phyloP scores from a whole-genome alignment of 2,888 invertebrate genomes.

The Saturnia pavonia region DNA sequence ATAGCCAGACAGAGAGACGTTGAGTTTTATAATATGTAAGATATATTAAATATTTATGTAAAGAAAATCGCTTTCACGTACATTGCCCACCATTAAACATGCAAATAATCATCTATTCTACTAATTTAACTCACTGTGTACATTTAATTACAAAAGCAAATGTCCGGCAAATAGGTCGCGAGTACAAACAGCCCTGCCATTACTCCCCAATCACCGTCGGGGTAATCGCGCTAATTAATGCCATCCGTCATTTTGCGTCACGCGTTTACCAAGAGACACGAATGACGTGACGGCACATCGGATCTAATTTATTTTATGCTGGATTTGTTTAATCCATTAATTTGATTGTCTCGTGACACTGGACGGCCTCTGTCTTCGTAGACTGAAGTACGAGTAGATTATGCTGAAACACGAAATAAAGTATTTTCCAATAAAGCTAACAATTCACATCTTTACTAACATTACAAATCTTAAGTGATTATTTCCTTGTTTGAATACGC shows the following conservation, averaged over 20 bases:
- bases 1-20: too few relatives aligned
- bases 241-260: constrained; percentile 54
- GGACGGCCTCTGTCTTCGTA: neutral
- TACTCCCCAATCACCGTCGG: constrained; percentile 66
- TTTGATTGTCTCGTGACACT: constrained; percentile 28
- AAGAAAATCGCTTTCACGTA: neutral
- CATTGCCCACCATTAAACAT: neutral
- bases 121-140: constrained; percentile 47
- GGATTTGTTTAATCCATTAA: constrained; percentile 16
- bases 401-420: neutral
- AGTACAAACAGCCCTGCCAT: constrained; percentile 60
- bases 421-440: neutral
- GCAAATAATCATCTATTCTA: constrained; percentile 26
- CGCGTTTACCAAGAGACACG: constrained; percentile 26
- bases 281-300: constrained; percentile 20
- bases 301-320: constrained; percentile 15
- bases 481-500: too few relatives aligned
- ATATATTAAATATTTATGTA: neutral
- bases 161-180: constrained; percentile 57
- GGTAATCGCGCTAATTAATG: constrained; percentile 74
- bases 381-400: neutral
- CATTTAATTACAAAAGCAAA: constrained; percentile 70
- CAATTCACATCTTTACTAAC: neutral
- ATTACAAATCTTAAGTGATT: too few relatives aligned
- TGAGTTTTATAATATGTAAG: too few relatives aligned